Base-by-base conservation (phyloP, 1,140 invertebrate species). In the Drosophila funebris region DNA sequence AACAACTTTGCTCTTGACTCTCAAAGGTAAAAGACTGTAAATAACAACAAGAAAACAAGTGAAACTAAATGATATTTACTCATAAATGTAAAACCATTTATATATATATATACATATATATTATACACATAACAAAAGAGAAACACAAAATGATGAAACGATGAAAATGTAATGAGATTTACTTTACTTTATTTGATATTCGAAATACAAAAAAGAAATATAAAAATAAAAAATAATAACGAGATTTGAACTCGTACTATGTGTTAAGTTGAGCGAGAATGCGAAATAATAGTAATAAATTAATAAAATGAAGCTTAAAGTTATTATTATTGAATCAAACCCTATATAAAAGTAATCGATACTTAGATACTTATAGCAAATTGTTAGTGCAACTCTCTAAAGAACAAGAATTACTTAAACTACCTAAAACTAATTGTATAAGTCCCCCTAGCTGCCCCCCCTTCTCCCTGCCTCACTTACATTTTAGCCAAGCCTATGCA, bases 11-110 rank as follows among this genome's bases (percentile, higher is more conserved):
- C 83, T 88, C 83, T 89, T 79, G 73, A 89, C 84, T 89, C 84
- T 89, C 84, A 88, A 84, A 88, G 75, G 79, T 90, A 78, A 85
- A 89, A 89, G 84, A 89, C 84, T 89, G 84, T 89, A 89, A 77
- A 88, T 83, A 88, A 78, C 73, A 61, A 53, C 33, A 63, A 81
- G 62, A 56, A 83, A 75, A 75, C 50, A 66, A 78, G 46, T 76
- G 54, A 50, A 64, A 76, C 52, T 66, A 70, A 74, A 71, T 68
- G 70, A 73, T 67, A 76, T 68, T 87, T 87, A 81, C 69, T 73
- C 48, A 69, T 60, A 73, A 75, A 57, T 69, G 57, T 75, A 76
- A 82, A 27, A 85, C 61, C 73, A 79, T 73, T 58, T 53, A 68
- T 29, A 67, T 27, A 66, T 58, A 70, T 29, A 62, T 73, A 73